Base-by-base conservation (phyloP, 1,140 invertebrate genomes). In the Drosophila malerkotliana region DNA sequence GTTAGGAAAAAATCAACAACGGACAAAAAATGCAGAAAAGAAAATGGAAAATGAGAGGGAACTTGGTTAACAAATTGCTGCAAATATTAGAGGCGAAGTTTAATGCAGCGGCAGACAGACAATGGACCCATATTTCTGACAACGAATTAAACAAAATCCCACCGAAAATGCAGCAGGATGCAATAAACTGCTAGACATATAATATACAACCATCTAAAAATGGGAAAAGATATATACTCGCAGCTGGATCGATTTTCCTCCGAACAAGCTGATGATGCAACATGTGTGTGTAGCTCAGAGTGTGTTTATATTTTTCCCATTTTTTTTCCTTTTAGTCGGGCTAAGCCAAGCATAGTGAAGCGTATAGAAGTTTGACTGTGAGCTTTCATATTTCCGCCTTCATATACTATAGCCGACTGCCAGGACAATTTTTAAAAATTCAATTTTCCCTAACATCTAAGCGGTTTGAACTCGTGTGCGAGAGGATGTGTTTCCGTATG, bases 391-490 rank as follows among this genome's bases (percentile, higher is more conserved):
- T 85, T 87, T 85, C 83, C 75, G 74, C 77, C 48, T 78, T 60
- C 26, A 28, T 28, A 28, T 28, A 28, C 26, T 28, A 28, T 28
- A 84, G 41, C 74, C 69, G 58, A 59, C 56, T 71, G 73, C 66
- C 32, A 72, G 74, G 82, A 87, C 83, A 85, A 79, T 87, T 87
- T 85, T 85, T 81, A 85, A 85, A 88, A 87, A 87, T 87, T 87
- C 83, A 87, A 87, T 87, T 87, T 87, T 76, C 61, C 66, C 49
- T 51, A 75, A 76, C 82, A 82, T 85, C 62, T 73, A 88, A 87
- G 63, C 66, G 59, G 58, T 76, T 72, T 41, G 68, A n/a, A 8
- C 14, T 3, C 41, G 57, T 78, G 67, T 78, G 14, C 62, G 34
- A 60, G 32, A 76, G 47, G 4, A n/a, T 48, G 37, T 82, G 10